phyloP scores from a whole-genome alignment of 64 coral and sea anemone genomes.

The Trachythela sp. region DNA sequence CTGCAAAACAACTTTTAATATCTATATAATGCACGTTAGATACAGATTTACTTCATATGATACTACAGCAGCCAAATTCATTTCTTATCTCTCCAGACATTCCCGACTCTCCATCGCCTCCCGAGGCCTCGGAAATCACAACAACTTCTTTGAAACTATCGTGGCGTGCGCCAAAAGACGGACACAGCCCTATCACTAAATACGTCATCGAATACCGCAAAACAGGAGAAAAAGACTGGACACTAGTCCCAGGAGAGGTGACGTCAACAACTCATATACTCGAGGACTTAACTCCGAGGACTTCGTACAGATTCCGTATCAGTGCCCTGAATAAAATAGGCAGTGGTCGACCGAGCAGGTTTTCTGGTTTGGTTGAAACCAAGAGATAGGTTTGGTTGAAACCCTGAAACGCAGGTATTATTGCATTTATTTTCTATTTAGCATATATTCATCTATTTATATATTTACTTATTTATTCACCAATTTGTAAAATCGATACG shows the following conservation, averaged over 20 bases:
- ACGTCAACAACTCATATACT: not conserved
- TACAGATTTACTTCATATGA: no score
- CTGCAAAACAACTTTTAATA: no score
- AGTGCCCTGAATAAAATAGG: not conserved
- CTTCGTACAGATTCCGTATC: not conserved
- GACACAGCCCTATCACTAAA: not conserved
- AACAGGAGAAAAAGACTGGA: not conserved
- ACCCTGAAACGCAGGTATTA: no score
- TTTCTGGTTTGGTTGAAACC: not conserved
- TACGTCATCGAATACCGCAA: not conserved
- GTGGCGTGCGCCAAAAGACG: not conserved
- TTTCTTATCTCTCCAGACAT: not conserved
- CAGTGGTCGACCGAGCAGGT: not conserved
- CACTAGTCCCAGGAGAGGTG: not conserved
- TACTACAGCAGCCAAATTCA: no score
- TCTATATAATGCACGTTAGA: no score
- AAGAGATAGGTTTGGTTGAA: no score
- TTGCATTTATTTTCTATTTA: no score
- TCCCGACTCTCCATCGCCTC: not conserved
- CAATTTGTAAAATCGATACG: no score
- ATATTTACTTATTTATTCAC: no score
- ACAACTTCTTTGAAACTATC: not conserved
- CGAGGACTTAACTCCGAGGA: not conserved
- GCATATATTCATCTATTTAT: no score
- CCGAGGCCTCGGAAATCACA: not conserved